Base-by-base conservation (phyloP, 2,113 vertebrate species). In the Gymnogyps californianus region DNA sequence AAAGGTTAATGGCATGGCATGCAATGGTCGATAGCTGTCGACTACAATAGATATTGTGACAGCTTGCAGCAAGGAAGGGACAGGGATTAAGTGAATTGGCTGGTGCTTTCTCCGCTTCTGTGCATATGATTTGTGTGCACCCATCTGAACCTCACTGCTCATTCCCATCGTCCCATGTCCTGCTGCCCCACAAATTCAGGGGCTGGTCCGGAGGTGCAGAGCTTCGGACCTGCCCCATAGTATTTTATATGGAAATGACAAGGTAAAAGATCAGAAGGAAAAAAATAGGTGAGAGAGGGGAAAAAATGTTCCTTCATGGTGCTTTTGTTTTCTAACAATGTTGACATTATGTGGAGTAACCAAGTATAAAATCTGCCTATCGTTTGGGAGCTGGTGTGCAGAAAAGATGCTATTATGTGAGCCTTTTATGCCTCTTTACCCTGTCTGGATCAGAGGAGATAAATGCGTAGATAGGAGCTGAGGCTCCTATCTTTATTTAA, bases 331-430 rank as follows among this genome's bases (percentile, higher is more conserved):
- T 71, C 89, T 90, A 94, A 96, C 95, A 94, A 95, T 88, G 97
- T 95, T 97, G 97, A 97, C 93, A 97, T 96, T 96, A 94, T 95
- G 89, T 90, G 95, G 75, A 96, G 94, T 97, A 96, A 96, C 91
- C 29, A 64, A 97, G 91, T 91, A 96, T 97, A 90, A 97, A 97
- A 97, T 96, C 87, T 97, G 97, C 95, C 91, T 90, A 25, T 96
- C 22, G 79, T 96, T 59, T 80, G 93, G 93, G 89, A 95, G 93
- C 89, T 93, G 89, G 87, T 97, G 95, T 80, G 91, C 97, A 91
- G 95, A 93, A 90, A 84, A 85, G 93, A 96, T 96, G 92, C 67
- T 76, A 87, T 94, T 95, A 95, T 91, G 86, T 62, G 57, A 94
- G 91, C 88, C 89, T 97, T 94, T 96, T 96, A 96, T 95, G 92